phyloP scores from a whole-genome alignment of 2,113 vertebrate species.

The Callaeas wilsoni region DNA sequence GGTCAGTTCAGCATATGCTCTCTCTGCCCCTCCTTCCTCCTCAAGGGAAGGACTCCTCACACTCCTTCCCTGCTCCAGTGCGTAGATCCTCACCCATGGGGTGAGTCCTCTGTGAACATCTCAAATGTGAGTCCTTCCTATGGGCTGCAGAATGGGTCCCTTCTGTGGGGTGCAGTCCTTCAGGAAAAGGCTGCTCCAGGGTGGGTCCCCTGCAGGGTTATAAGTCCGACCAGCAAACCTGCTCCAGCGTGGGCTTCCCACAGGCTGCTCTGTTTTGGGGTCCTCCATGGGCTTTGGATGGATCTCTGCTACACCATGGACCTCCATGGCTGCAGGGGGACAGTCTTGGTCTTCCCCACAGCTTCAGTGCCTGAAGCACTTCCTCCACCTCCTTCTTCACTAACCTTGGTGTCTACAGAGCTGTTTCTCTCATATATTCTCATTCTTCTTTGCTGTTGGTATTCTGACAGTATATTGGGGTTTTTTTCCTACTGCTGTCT shows the following conservation, averaged over 20 bases:
- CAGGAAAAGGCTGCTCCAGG: background rate
- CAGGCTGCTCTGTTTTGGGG: background rate
- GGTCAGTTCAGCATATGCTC: background rate
- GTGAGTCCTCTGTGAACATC: background rate
- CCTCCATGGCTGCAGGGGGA: background rate
- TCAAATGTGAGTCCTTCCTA: background rate
- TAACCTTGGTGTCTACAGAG: background rate
- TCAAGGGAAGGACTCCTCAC: background rate
- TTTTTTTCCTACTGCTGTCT: background rate
- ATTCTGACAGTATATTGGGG: fast-evolving
- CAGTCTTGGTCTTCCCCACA: background rate
- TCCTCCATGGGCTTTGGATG: too few relatives aligned
- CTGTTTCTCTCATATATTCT: background rate
- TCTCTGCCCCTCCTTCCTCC: background rate
- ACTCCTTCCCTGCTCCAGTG: background rate
- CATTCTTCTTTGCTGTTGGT: background rate
- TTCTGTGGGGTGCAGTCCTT: background rate
- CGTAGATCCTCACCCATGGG: background rate
- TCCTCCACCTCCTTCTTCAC: background rate
- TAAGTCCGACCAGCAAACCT: background rate
- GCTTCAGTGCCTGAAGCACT: background rate
- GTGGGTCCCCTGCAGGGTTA: background rate
- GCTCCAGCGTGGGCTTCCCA: fast-evolving
- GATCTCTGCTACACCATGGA: background rate
- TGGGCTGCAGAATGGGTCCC: background rate